A percentile compares a stretch with the other conserved stretches of the same genome.
Conservation (phyloP, 1,140 invertebrate genomes). For the Ceratina australensis region DNA sequence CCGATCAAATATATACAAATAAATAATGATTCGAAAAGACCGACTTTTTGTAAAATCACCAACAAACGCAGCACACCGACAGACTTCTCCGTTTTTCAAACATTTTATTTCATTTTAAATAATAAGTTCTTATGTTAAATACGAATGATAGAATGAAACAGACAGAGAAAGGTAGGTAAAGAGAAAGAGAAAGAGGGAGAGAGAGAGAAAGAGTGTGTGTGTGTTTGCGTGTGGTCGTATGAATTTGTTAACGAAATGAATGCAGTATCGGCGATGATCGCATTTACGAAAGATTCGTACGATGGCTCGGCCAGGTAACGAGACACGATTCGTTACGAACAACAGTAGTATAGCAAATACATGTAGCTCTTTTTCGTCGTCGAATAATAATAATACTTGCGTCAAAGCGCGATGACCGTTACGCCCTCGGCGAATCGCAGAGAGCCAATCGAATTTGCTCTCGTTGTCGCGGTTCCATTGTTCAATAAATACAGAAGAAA, state of each 20-base stretch:
- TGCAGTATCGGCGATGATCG: neutral
- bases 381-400: neutral
- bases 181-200: neutral
- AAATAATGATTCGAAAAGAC: slow-evolving; percentile 14
- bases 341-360: neutral
- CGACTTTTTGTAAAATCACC: neutral
- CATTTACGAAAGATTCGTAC: neutral
- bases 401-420: neutral
- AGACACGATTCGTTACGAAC: neutral
- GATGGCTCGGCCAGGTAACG: neutral
- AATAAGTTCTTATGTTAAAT: slow-evolving; percentile 39
- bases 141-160: slow-evolving; percentile 16
- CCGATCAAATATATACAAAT: slow-evolving; percentile 4
- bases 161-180: slow-evolving; percentile 6
- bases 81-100: slow-evolving; percentile 15
- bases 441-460: neutral
- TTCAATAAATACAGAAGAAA: neutral
- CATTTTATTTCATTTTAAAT: slow-evolving; percentile 45
- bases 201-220: neutral
- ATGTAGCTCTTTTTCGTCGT: neutral
- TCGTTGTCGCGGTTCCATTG: neutral
- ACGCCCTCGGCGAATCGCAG: neutral
- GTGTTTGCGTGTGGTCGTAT: neutral
- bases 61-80: slow-evolving; percentile 8
- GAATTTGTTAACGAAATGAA: slow-evolving; percentile 20